Conservation (phyloP, 2,797 vertebrate species). For the Lates japonicus region DNA sequence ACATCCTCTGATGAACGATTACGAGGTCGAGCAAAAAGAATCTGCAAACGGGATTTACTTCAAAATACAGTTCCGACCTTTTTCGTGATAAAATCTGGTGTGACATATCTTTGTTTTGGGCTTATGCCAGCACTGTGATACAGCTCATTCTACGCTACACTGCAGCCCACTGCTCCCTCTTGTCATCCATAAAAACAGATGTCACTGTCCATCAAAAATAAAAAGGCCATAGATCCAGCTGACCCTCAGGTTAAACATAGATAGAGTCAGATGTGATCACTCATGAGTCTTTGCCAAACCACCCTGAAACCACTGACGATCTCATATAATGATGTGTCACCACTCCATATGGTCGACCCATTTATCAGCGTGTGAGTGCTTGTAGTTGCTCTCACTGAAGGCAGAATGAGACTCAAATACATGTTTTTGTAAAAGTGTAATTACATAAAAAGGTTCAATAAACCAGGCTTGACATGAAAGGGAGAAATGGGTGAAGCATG, state of each 20-base stretch:
- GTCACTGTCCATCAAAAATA: conserved; percentile 63
- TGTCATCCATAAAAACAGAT: conserved; percentile 57
- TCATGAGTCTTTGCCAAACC: conserved; percentile 53
- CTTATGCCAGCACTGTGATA: background rate
- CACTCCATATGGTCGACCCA: conserved; percentile 46
- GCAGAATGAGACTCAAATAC: conserved; percentile 6
- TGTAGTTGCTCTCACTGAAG: conserved; percentile 25
- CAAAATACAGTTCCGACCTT: conserved; percentile 22
- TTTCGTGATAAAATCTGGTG: conserved; percentile 33
- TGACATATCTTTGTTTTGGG: conserved; percentile 34
- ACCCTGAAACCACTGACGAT: conserved; percentile 59
- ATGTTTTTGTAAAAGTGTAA: conserved; percentile 45
- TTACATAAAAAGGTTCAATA: conserved; percentile 52
- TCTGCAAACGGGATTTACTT: conserved; percentile 10
- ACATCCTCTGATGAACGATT: conserved; percentile 16
- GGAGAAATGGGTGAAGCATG: conserved; percentile 18
- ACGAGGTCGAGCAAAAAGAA: conserved; percentile 9
- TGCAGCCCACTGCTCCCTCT: conserved; percentile 19
- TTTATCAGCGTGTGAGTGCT: conserved; percentile 45
- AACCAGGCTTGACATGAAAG: conserved; percentile 36
- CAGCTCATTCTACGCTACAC: background rate
- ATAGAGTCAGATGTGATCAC: conserved; percentile 60
- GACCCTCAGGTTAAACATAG: conserved; percentile 72
- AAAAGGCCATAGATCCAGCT: conserved; percentile 47
- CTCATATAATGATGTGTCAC: conserved; percentile 52